Evolutionary conservation across 2,113 vertebrate species (phyloP).

Genomic region (Nannospalax galili): DNA sequence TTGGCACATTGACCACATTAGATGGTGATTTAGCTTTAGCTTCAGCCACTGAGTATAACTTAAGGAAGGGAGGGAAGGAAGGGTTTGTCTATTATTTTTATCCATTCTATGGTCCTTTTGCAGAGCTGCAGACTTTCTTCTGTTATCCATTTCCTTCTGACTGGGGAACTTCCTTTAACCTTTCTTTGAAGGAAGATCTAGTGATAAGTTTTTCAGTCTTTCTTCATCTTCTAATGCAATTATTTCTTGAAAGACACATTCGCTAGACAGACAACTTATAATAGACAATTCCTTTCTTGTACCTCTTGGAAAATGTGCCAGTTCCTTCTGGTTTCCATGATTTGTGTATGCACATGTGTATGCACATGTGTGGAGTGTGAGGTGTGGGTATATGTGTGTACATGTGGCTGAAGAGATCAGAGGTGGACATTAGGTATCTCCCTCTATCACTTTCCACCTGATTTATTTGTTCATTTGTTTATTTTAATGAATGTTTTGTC

Average conservation of each 20-base stretch:
- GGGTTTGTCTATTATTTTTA: neutral
- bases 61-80: neutral
- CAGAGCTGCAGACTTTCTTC: conserved; percentile 12
- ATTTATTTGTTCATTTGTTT: too few species aligned
- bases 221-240: neutral
- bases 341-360: too few species aligned
- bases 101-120: neutral
- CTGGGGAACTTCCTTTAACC: neutral
- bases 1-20: neutral
- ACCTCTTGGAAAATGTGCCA: neutral
- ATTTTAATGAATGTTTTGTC: too few species aligned
- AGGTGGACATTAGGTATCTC: neutral
- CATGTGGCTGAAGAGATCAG: too few species aligned
- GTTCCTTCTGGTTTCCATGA: neutral
- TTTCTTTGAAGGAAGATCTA: neutral
- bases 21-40: neutral
- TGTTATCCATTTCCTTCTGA: neutral
- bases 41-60: neutral
- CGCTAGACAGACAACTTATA: neutral
- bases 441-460: neutral
- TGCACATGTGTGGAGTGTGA: too few species aligned
- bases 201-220: neutral
- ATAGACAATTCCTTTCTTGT: neutral
- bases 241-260: neutral
- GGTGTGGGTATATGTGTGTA: neutral